Evolutionary conservation across 2,888 invertebrate genomes (phyloP).

Genomic region (Prosopocoilus inquinatus): DNA sequence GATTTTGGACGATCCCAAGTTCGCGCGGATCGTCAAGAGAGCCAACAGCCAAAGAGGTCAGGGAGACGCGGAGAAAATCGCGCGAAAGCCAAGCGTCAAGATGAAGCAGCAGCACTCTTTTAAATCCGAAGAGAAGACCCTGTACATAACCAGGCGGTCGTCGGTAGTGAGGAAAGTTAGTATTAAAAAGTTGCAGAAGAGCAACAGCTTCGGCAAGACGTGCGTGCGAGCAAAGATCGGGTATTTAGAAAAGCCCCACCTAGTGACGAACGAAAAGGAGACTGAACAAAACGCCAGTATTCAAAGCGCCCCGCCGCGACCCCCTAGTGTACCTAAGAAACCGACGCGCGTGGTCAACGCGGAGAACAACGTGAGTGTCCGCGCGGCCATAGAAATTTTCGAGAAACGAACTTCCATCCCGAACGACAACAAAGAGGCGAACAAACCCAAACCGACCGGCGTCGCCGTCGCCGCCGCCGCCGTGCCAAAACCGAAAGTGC

Average conservation of each 20-base stretch:
- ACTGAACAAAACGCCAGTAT: conserved; percentile 1
- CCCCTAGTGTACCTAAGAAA: not conserved
- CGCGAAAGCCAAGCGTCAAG: conserved; percentile 46
- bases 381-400: conserved; percentile 45
- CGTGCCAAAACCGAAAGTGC: conserved; percentile 59
- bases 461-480: conserved; percentile 1
- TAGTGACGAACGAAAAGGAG: conserved; percentile 31
- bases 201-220: conserved; percentile 21
- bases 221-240: conserved; percentile 28
- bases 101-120: conserved; percentile 50
- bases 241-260: conserved; percentile 20
- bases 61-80: conserved; percentile 15
- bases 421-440: conserved; percentile 13
- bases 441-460: conserved; percentile 14
- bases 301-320: conserved; percentile 3
- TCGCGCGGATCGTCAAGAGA: conserved; percentile 53
- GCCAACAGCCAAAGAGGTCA: conserved; percentile 39
- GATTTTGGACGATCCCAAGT: conserved; percentile 56
- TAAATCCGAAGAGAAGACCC: conserved; percentile 25
- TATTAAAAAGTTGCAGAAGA: conserved; percentile 23
- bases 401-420: conserved; percentile 38
- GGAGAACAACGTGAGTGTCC: conserved; percentile 33
- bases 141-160: conserved; percentile 26
- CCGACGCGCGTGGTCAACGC: not conserved
- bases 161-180: conserved; percentile 22